A percentile compares a stretch with the other conserved stretches of the same genome.
phyloP scores from a whole-genome alignment of 2,888 invertebrate species.

The Hemithea aestivaria region DNA sequence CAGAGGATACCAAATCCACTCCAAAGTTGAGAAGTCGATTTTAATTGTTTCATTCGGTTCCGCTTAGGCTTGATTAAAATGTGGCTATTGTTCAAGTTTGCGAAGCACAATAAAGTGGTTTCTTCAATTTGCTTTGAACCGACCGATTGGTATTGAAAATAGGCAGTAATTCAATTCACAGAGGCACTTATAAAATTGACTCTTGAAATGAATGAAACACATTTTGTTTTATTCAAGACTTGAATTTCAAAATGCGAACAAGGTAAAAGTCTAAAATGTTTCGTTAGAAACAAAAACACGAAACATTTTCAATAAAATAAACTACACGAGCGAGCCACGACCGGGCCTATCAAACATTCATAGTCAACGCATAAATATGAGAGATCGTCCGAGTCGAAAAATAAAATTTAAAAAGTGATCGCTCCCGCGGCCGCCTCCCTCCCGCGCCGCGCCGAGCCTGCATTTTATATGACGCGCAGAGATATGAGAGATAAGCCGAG shows the following conservation, averaged over 20 bases:
- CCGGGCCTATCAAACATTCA: slow-evolving; percentile 13
- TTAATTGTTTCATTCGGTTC: slow-evolving; percentile 27
- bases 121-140: no score
- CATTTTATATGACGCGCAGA: slow-evolving; percentile 18
- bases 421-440: slow-evolving; percentile 2
- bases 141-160: slow-evolving; percentile 6
- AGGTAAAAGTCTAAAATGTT: no score
- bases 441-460: slow-evolving; percentile 15
- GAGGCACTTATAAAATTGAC: no score
- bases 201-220: no score
- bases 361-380: slow-evolving; percentile 20
- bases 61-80: slow-evolving; percentile 24
- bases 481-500: slow-evolving; percentile 19
- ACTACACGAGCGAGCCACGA: slow-evolving; percentile 1
- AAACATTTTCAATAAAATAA: no score
- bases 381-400: slow-evolving; percentile 15
- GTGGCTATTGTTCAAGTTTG: slow-evolving; percentile 24
- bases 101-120: slow-evolving; percentile 11
- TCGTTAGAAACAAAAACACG: no score
- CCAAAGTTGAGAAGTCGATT: slow-evolving; percentile 22
- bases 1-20: slow-evolving; percentile 14
- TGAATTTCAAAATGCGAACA: no score
- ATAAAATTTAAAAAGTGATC: slow-evolving; percentile 21
- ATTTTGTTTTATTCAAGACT: no score
- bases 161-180: not conserved